Conservation (phyloP, 2,888 invertebrate genomes). For the Tetranychus truncatus region DNA sequence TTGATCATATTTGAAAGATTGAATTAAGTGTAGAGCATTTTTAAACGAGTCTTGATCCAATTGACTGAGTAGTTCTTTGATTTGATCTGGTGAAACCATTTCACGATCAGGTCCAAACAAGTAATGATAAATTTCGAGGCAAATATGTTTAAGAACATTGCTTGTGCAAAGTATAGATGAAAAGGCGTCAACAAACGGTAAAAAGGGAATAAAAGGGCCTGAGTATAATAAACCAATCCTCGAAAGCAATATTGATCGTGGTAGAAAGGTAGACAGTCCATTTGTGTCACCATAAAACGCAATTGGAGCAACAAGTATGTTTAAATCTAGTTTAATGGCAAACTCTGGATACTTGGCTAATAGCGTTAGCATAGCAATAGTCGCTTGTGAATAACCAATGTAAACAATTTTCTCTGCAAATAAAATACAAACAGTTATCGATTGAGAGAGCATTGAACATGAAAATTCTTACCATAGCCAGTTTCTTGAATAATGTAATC, state of each 20-base stretch:
- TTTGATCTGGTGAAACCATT: not conserved
- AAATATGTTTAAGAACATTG: not conserved
- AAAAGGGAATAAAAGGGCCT: not conserved
- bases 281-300: not conserved
- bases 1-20: not conserved
- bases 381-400: not conserved
- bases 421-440: not conserved
- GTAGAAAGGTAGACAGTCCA: too few relatives aligned
- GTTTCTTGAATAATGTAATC: not conserved
- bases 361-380: not conserved
- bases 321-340: not conserved
- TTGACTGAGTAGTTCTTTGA: not conserved
- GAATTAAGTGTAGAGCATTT: not conserved
- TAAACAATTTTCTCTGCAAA: not conserved
- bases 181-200: not conserved
- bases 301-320: not conserved
- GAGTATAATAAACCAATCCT: not conserved
- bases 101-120: not conserved
- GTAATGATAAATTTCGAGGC: not conserved
- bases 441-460: not conserved
- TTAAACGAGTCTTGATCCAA: not conserved
- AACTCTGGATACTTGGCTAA: not conserved
- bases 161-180: not conserved
- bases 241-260: not conserved
- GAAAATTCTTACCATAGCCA: not conserved